Evolutionary conservation across 1,140 invertebrate genomes (phyloP).

Genomic region (Cotesia chilonis): DNA sequence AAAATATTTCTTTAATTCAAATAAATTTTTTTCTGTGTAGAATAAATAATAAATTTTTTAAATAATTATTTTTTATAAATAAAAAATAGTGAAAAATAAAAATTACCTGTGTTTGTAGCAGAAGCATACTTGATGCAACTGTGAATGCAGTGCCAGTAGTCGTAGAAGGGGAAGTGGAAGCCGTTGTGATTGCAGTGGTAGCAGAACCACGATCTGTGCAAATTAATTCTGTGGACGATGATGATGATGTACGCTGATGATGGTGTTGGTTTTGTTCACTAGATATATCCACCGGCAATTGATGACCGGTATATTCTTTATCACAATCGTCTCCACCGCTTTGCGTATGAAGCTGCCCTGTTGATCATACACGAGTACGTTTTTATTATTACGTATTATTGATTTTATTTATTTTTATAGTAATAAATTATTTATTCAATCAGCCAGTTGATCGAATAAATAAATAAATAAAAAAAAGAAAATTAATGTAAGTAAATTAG

Average conservation of each 20-base stretch:
- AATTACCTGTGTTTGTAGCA: conserved; percentile 72
- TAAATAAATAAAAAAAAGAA: not conserved
- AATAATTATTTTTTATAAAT: no score
- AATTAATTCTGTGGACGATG: conserved; percentile 24
- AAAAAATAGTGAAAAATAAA: conserved; percentile 5
- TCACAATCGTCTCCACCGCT: conserved; percentile 60
- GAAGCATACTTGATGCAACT: conserved; percentile 72
- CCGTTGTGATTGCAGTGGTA: conserved; percentile 54
- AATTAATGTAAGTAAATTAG: no score
- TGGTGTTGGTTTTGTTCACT: conserved; percentile 54
- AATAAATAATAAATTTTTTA: no score
- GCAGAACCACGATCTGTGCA: conserved; percentile 35
- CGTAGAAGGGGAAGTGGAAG: conserved; percentile 60
- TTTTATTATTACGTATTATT: not conserved
- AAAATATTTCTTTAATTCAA: no score
- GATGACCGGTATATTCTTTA: conserved; percentile 57
- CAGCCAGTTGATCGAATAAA: not conserved
- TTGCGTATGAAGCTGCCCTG: conserved; percentile 61
- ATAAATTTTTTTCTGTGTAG: no score
- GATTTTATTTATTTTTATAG: not conserved
- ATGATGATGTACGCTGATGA: conserved; percentile 22
- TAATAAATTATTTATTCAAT: not conserved
- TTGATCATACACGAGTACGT: conserved; percentile 27
- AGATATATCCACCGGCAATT: conserved; percentile 50
- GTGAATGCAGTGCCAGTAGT: conserved; percentile 64